These are phyloP conservation scores for Dysdera silvatica DNA, from an alignment of 1,140 invertebrate genomes.

Conservation along the genomic window DNA sequence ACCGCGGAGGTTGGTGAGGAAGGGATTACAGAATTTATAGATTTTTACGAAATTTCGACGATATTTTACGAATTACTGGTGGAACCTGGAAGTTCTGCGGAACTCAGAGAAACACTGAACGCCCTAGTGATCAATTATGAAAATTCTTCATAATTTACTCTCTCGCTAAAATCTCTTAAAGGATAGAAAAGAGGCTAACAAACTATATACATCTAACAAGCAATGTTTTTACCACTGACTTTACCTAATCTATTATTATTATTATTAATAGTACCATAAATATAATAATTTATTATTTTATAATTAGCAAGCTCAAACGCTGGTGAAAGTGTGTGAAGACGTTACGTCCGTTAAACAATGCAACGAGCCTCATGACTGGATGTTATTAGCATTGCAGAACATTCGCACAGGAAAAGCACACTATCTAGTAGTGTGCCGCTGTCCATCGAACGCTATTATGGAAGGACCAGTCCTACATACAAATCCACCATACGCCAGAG, in stretches of 20 bases:
- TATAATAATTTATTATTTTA: slow-evolving; percentile 1
- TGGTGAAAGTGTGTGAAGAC: slow-evolving; percentile 87
- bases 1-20: too few relatives aligned
- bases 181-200: too few relatives aligned
- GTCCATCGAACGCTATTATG: slow-evolving; percentile 70
- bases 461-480: slow-evolving; percentile 88
- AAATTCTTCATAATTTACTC: too few relatives aligned
- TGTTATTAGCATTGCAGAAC: slow-evolving; percentile 79
- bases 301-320: slow-evolving; percentile 53
- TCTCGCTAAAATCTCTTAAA: too few relatives aligned
- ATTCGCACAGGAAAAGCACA: slow-evolving; percentile 86
- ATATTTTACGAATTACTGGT: too few relatives aligned
- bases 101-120: too few relatives aligned
- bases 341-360: slow-evolving; percentile 80
- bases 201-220: too few relatives aligned
- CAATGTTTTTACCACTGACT: slow-evolving; percentile 8
- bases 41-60: too few relatives aligned
- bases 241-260: slow-evolving; percentile 2
- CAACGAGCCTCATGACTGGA: slow-evolving; percentile 79
- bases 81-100: too few relatives aligned
- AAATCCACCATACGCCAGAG: slow-evolving; percentile 83
- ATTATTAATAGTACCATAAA: neutral
- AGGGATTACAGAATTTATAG: too few relatives aligned
- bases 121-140: too few relatives aligned
- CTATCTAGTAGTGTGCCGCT: slow-evolving; percentile 85